Evolutionary conservation across 2,797 vertebrate genomes (phyloP).

Genomic region (Amniataba percoides): DNA sequence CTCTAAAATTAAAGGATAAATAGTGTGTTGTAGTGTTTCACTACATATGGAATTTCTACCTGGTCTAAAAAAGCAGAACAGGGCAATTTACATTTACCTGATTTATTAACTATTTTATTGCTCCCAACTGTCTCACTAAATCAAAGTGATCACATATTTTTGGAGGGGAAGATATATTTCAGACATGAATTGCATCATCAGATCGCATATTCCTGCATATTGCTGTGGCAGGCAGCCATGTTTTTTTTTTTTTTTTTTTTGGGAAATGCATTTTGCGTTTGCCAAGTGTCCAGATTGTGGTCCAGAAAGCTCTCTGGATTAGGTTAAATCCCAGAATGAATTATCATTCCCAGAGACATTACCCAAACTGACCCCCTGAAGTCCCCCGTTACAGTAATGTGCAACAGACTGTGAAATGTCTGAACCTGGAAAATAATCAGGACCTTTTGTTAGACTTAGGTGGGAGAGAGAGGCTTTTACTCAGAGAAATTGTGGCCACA

Average conservation of each 20-base stretch:
- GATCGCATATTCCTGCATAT: neutral
- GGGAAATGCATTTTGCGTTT: conserved; percentile 20
- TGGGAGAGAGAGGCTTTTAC: conserved; percentile 50
- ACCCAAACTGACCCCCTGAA: conserved; percentile 64
- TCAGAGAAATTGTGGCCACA: conserved; percentile 33
- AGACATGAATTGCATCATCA: neutral
- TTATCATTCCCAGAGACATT: conserved; percentile 55
- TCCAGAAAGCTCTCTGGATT: conserved; percentile 35
- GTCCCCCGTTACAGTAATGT: conserved; percentile 72
- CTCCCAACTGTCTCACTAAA: neutral
- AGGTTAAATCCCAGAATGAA: conserved; percentile 36
- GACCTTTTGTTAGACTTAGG: conserved; percentile 67
- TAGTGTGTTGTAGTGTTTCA: conserved; percentile 28
- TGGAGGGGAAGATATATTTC: neutral
- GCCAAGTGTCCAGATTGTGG: conserved; percentile 13
- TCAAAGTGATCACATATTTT: conserved; percentile 1
- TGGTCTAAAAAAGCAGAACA: neutral
- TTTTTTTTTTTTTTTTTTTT: neutral
- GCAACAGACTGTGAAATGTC: conserved; percentile 78
- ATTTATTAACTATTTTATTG: neutral
- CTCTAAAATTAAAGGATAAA: conserved; percentile 41
- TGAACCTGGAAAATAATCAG: conserved; percentile 73
- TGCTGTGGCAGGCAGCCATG: neutral
- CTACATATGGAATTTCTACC: conserved; percentile 25
- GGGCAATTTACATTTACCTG: neutral